Evolutionary conservation across 2,888 invertebrate species (phyloP), one percentile per base, ranked within the genome.

Genomic region (Agrotis ipsilon): DNA sequence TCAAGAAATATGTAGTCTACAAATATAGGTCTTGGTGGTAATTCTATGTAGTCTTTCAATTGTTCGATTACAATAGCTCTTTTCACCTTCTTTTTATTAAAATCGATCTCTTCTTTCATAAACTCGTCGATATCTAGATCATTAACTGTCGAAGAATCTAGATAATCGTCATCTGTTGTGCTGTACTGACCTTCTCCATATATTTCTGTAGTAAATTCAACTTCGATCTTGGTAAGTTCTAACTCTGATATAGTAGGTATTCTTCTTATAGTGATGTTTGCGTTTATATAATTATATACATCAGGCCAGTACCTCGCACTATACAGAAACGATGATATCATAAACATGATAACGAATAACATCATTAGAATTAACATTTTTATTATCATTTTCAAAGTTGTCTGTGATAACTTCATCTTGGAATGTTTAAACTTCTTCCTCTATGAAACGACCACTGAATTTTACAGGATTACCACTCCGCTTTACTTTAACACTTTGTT

Each of bases 241-340:
- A 96, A 72, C 86, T 96, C 95, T 0, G 93, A 92, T 78, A 95
- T 78, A 2, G 92, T 94, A 0, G 94, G 93, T 78, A 96, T 95
- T 46, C 92, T 87, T 81, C 91, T 94, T 49, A 96, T 95, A 0
- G 95, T 96, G 43, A 96, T 93, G 78, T 96, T 95, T 0, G 93
- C 92, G 52, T 93, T 92, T 14, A 94, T 87, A 68, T 95, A 96
- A 68, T 91, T 94, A 57, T 96, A 92, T 0, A 95, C 80, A 79
- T 96, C 96, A 0, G 93, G 93, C 96, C 95, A 96, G 73, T 94
- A 96, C 70, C 88, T 90, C 0, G 89, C 86, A 82, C 94, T 95
- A 70, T 94, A 96, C 18, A 96, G 64, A 49, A 94, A 83, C 0
- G 89, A 78, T 21, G 93, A 90, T 86, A 96, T 86, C 18, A 96